Base-by-base conservation (phyloP, 2,888 invertebrate species). In the Caenorhabditis panamensis region DNA sequence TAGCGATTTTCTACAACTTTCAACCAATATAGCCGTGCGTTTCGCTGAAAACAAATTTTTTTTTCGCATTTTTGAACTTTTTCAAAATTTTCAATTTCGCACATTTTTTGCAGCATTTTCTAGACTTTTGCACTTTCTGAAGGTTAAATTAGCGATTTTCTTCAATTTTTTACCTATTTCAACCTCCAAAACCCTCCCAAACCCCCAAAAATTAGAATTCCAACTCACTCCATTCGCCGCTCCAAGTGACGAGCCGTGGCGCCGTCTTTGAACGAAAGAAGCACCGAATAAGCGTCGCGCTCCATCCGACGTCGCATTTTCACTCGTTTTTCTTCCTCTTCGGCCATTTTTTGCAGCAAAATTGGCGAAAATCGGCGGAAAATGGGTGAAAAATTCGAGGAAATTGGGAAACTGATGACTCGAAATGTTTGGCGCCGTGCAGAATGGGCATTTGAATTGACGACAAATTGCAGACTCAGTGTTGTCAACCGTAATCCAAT, bases 251-350 rank as follows among this genome's bases (percentile, higher is more conserved):
- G 41, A 41, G 41, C 13, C 4, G 4, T 47, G n/a, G 75, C 75
- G 22, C 75, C 75, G 26, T 61, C 66, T n/a, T 67, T 66, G 53
- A 66, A 75, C 20, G 75, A 75, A 2, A 75, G 28, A 20, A 75
- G 66, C 22, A 75, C 75, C 16, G 53, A 49, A 41, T 75, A 75
- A 6, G 53, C 28, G 18, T 75, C 75, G 1, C 66, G 49, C 8
- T 75, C 75, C 36, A 75, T 75, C 18, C 75, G 75, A 26, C 36
- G 2, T 13, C 75, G 59, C 41, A 66, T 44, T 28, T 66, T 66
- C 13, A 18, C 28, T 28, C 31, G 56, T 28, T 59, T 51, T 1
- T 37, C 63, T 18, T 63, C 66, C 0, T 75, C 61, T 18, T 59
- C 75, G 13, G 58, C 61, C 26, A 53, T 49, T 37, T 37, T 20